Conservation (phyloP, 2,888 invertebrate species). For the Hecatera dysodea region DNA sequence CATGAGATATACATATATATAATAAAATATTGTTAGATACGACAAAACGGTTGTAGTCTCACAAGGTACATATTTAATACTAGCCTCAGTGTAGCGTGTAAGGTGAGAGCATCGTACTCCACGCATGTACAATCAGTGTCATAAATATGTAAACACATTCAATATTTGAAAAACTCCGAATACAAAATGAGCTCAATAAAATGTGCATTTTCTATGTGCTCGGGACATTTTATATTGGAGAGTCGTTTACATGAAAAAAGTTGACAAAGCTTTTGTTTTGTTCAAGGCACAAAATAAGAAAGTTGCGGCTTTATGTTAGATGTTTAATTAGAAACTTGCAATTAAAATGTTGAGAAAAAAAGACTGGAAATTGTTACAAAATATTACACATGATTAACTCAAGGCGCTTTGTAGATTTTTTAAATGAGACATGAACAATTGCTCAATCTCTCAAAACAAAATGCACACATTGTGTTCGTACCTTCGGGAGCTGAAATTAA, state of each 20-base stretch:
- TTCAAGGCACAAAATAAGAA: not conserved
- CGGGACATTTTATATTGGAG: constrained; percentile 2
- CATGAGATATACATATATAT: constrained; percentile 17
- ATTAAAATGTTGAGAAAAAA: constrained; percentile 15
- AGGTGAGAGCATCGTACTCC: constrained; percentile 32
- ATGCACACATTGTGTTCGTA: constrained; percentile 41
- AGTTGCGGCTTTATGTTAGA: not conserved
- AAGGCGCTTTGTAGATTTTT: constrained; percentile 29
- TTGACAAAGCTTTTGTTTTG: constrained; percentile 1
- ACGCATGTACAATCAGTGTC: constrained; percentile 47
- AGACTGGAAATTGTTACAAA: constrained; percentile 26
- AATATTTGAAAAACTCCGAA: constrained; percentile 38
- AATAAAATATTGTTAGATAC: constrained; percentile 48
- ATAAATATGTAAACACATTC: constrained; percentile 57
- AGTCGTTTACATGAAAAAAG: constrained; percentile 3
- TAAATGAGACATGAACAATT: constrained; percentile 55
- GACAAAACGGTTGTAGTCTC: constrained; percentile 28
- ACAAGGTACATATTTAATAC: constrained; percentile 47
- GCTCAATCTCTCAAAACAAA: constrained; percentile 44
- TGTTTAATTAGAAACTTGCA: constrained; percentile 14
- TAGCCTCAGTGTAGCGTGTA: constrained; percentile 42
- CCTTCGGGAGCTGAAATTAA: constrained; percentile 43
- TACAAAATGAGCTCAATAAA: constrained; percentile 31
- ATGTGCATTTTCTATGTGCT: constrained; percentile 43
- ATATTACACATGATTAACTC: constrained; percentile 40